Base-by-base conservation (phyloP, 2,888 invertebrate species). In the Nomada hirtipes region DNA sequence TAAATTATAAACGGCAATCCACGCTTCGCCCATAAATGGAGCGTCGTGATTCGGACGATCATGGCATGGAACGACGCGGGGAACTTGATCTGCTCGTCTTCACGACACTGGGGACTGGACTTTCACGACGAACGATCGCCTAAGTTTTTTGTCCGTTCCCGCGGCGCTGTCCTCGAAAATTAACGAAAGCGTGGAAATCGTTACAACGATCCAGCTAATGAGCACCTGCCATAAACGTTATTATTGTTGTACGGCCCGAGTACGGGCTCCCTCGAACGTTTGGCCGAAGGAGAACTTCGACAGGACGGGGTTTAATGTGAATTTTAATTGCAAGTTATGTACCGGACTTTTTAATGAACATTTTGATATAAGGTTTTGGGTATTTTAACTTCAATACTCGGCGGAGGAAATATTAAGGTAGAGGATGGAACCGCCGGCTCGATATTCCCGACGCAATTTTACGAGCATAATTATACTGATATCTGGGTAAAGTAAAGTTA, bases 41-140 rank as follows among this genome's bases (percentile, higher is more conserved):
- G 47, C 74, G 74, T 20, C 82, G 83, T 83, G 83, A 83, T 82
- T 83, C 82, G 72, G 78, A 77, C 77, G 71, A 76, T 76, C 76
- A 26, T 59, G 77, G 74, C 74, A 67, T 20, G 57, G 23, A 13
- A 23, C 57, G 10, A 57, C 74, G 78, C 64, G 20, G 36, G 61
- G 74, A 78, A 78, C 82, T 75, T 69, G 82, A 71, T 74, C 77
- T 52, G 77, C 68, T 68, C 81, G 70, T 83, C 82, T 72, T 83
- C 72, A 61, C 68, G 73, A 64, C 68, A 11, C 47, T 50, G 53
- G 4, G 36, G 47, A 11, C 29, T 13, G 55, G 65, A 77, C 81
- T 83, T 81, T 83, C 81, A 76, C 83, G 53, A 13, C 20, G 20
- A 44, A 26, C 68, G 55, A 75, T 75, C 61, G 47, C 29, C 65